Percentiles rank a stretch among this genome's conserved stretches.
Evolutionary conservation across 1,140 invertebrate genomes (phyloP).

Genomic region (Brachionus rotundiformis): DNA sequence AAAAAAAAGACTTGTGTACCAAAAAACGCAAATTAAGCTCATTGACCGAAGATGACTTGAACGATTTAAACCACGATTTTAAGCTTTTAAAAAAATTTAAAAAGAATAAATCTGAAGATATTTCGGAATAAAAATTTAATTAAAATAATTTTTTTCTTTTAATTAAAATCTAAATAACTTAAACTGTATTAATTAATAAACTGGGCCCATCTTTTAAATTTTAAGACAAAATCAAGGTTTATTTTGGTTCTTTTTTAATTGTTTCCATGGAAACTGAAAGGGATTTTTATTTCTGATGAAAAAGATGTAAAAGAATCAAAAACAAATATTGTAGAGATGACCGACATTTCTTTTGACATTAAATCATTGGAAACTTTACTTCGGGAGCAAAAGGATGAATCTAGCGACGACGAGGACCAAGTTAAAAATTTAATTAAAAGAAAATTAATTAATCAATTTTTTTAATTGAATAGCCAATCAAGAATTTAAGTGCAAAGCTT

Average conservation of each 20-base stretch:
- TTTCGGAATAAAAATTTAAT: slow-evolving; percentile 30
- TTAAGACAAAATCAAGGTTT: no score
- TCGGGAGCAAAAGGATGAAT: not conserved
- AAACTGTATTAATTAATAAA: no score
- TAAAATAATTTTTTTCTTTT: not conserved
- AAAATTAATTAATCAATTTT: not conserved
- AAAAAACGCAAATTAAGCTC: slow-evolving; percentile 52
- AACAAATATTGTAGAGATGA: slow-evolving; percentile 1
- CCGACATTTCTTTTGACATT: not conserved
- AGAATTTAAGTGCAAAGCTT: slow-evolving; percentile 44
- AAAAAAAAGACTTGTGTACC: slow-evolving; percentile 61
- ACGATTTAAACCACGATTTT: slow-evolving; percentile 79
- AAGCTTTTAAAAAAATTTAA: slow-evolving; percentile 83
- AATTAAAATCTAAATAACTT: no score
- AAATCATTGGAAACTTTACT: slow-evolving; percentile 36
- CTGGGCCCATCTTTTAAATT: no score
- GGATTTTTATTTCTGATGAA: not conserved
- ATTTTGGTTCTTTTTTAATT: not conserved
- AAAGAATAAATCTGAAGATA: slow-evolving; percentile 14
- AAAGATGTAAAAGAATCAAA: not conserved
- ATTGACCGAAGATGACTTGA: slow-evolving; percentile 74
- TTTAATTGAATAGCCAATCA: slow-evolving; percentile 40
- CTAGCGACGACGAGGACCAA: slow-evolving; percentile 39
- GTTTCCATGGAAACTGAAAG: not conserved
- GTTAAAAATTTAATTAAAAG: not conserved